These are phyloP conservation scores for Drosophila punjabiensis DNA, from an alignment of 1,140 invertebrate genomes.

Conservation along the genomic window DNA sequence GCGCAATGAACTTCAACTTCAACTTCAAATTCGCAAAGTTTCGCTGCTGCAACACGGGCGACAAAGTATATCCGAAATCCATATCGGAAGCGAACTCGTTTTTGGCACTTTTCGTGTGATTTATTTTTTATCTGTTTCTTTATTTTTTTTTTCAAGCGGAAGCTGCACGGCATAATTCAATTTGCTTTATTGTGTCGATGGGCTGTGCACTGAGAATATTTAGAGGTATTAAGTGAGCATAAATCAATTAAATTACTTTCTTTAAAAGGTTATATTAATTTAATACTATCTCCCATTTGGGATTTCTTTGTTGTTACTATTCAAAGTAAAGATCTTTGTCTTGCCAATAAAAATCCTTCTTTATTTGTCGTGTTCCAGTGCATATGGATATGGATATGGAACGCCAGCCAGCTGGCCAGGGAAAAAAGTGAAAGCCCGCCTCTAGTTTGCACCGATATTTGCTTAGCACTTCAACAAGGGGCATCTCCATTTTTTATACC, in stretches of 20 bases:
- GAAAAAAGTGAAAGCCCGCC: conserved; percentile 74
- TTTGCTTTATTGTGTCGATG: conserved; percentile 56
- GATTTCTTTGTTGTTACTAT: neutral
- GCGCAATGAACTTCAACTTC: conserved; percentile 75
- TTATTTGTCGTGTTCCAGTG: neutral
- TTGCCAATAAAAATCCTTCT: neutral
- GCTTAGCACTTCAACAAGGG: conserved; percentile 28
- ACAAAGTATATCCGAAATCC: conserved; percentile 52
- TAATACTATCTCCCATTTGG: neutral
- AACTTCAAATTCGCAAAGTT: conserved; percentile 46
- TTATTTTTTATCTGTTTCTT: conserved; percentile 25
- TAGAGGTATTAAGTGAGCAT: too few relatives aligned
- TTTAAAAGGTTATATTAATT: neutral
- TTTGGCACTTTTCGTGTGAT: conserved; percentile 48
- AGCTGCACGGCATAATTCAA: conserved; percentile 54
- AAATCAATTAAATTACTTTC: neutral
- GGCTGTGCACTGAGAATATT: conserved; percentile 24
- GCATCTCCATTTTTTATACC: conserved; percentile 41
- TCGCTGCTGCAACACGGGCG: conserved; percentile 19
- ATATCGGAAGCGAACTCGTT: conserved; percentile 73
- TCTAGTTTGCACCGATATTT: conserved; percentile 31
- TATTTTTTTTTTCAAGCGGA: conserved; percentile 50
- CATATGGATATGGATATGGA: conserved; percentile 25
- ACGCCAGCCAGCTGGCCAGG: conserved; percentile 11
- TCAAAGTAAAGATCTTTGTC: neutral